Evolutionary conservation across 2,888 invertebrate genomes (phyloP).

Genomic region (Encarsia formosa): DNA sequence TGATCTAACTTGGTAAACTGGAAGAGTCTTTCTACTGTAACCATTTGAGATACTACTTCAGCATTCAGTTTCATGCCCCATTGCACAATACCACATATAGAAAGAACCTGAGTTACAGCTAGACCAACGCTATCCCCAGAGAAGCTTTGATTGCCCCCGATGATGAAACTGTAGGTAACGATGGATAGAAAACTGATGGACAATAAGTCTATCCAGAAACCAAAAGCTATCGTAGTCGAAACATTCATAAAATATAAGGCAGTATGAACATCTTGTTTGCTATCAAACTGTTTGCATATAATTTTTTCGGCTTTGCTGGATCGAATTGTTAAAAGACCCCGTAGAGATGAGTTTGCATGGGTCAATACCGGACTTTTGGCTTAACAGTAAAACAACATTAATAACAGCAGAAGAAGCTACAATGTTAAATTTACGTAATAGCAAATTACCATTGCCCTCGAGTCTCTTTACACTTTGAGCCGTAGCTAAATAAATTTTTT

Average conservation of each 20-base stretch:
- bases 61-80: not conserved
- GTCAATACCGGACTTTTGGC: constrained; percentile 83
- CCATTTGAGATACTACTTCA: constrained; percentile 1
- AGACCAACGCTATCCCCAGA: constrained; percentile 64
- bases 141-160: not conserved
- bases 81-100: constrained; percentile 75
- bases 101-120: constrained; percentile 67
- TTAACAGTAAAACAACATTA: constrained; percentile 19
- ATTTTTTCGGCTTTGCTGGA: constrained; percentile 70
- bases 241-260: constrained; percentile 61
- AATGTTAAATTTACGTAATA: not conserved
- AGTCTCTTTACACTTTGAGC: constrained; percentile 70
- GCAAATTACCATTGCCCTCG: constrained; percentile 53
- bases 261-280: constrained; percentile 66
- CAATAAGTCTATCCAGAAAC: constrained; percentile 62
- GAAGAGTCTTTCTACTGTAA: constrained; percentile 72
- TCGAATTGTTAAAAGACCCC: constrained; percentile 83
- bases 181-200: constrained; percentile 60
- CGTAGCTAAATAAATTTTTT: constrained; percentile 65
- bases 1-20: constrained; percentile 72
- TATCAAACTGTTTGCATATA: constrained; percentile 72
- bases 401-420: not conserved
- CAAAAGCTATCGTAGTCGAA: constrained; percentile 60
- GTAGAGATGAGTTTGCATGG: constrained; percentile 78
- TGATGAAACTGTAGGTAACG: constrained; percentile 2